phyloP scores from a whole-genome alignment of 2,113 vertebrate genomes.

The human (Homo sapiens) region DNA sequence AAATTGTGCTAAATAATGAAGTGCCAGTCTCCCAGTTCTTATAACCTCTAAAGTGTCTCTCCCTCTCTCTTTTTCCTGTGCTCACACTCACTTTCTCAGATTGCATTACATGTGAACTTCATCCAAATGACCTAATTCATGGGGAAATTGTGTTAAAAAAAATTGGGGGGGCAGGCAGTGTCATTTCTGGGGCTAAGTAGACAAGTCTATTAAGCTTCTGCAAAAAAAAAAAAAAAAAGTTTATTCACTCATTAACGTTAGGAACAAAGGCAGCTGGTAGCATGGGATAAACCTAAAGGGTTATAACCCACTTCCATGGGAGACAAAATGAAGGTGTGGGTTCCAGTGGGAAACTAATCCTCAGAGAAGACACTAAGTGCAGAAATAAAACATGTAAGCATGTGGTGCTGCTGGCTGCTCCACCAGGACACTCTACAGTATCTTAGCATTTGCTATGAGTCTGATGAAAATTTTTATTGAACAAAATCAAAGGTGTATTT shows the following conservation, averaged over 20 bases:
- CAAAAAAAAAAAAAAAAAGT: not conserved
- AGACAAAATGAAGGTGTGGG: not conserved
- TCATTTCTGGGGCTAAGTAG: not conserved
- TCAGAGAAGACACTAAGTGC: not conserved
- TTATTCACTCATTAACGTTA: not conserved
- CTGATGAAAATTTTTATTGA: not conserved
- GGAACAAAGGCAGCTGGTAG: not conserved
- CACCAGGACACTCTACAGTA: not conserved
- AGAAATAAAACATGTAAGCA: not conserved
- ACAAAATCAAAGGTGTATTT: not conserved
- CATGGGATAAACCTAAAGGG: not conserved
- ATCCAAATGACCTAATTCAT: not conserved
- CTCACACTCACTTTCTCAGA: not conserved
- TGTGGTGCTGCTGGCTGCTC: accelerated
- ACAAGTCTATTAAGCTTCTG: not conserved
- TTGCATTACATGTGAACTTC: not conserved
- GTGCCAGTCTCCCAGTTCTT: not conserved
- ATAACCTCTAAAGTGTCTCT: not conserved
- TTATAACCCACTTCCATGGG: not conserved
- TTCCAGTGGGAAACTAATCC: not conserved
- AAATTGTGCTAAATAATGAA: not conserved
- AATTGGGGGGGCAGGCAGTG: not conserved
- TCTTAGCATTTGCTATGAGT: not conserved
- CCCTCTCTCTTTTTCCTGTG: not conserved
- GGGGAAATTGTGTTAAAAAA: not conserved